phyloP scores from a whole-genome alignment of 2,888 invertebrate genomes.

The Lasioglossum malachurum region DNA sequence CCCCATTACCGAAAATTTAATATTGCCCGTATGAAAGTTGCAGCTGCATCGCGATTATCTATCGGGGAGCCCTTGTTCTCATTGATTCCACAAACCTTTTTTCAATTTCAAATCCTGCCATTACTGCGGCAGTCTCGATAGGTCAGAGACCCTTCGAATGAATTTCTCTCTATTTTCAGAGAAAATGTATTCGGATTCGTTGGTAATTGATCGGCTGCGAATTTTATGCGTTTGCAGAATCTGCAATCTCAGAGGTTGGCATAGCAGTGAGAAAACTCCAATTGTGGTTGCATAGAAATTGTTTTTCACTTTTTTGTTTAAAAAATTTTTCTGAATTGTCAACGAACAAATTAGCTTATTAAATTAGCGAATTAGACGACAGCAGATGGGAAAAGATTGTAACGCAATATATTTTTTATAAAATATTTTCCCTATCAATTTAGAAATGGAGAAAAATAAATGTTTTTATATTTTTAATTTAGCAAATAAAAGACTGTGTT shows the following conservation, averaged over 20 bases:
- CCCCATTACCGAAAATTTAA: constrained; percentile 29
- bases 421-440: too few relatives aligned
- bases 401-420: too few relatives aligned
- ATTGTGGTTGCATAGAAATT: too few relatives aligned
- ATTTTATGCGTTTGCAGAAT: neutral
- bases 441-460: too few relatives aligned
- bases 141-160: neutral
- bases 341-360: too few relatives aligned
- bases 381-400: too few relatives aligned
- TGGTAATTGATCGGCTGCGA: neutral
- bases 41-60: constrained; percentile 7
- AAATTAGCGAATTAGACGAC: too few relatives aligned
- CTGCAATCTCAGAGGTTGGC: neutral
- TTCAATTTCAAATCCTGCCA: neutral
- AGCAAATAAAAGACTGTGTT: too few relatives aligned
- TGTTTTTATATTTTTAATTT: too few relatives aligned
- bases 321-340: too few relatives aligned
- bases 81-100: neutral
- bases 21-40: constrained; percentile 18
- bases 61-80: neutral
- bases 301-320: too few relatives aligned
- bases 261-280: too few relatives aligned
- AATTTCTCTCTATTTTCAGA: neutral
- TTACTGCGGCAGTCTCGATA: neutral
- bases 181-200: neutral